phyloP scores from a whole-genome alignment of 2,888 invertebrate genomes.

The Andrena haemorrhoa region DNA sequence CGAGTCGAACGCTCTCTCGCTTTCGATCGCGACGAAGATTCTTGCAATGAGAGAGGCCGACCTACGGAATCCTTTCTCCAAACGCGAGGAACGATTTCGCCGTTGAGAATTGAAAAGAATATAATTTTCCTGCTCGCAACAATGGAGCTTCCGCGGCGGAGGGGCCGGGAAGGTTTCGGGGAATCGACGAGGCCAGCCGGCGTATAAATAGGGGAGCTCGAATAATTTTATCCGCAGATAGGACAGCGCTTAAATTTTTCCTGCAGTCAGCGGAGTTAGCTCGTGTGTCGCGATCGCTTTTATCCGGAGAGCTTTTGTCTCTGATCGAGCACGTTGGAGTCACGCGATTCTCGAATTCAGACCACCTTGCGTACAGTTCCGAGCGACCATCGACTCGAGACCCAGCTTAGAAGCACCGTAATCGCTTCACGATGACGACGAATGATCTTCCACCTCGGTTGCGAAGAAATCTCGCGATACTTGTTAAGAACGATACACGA shows the following conservation, averaged over 20 bases:
- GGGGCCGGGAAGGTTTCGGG: neutral
- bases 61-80: neutral
- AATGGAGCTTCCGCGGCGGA: slow-evolving; percentile 24
- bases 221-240: slow-evolving; percentile 6
- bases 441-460: no score
- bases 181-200: neutral
- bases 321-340: slow-evolving; percentile 42
- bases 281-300: neutral
- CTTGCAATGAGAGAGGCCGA: neutral
- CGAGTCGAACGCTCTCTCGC: neutral
- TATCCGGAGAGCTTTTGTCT: slow-evolving; percentile 53
- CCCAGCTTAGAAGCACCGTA: no score
- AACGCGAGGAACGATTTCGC: neutral
- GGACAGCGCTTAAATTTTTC: neutral
- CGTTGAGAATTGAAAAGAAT: slow-evolving; percentile 14
- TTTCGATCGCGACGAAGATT: neutral
- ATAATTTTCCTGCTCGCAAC: slow-evolving; percentile 55
- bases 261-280: neutral
- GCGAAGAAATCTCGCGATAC: no score
- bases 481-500: no score
- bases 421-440: no score
- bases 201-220: slow-evolving; percentile 1
- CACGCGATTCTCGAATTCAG: slow-evolving; percentile 1
- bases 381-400: no score
- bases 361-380: neutral